Base-by-base conservation (phyloP, 2,888 invertebrate species). In the Limulus polyphemus region DNA sequence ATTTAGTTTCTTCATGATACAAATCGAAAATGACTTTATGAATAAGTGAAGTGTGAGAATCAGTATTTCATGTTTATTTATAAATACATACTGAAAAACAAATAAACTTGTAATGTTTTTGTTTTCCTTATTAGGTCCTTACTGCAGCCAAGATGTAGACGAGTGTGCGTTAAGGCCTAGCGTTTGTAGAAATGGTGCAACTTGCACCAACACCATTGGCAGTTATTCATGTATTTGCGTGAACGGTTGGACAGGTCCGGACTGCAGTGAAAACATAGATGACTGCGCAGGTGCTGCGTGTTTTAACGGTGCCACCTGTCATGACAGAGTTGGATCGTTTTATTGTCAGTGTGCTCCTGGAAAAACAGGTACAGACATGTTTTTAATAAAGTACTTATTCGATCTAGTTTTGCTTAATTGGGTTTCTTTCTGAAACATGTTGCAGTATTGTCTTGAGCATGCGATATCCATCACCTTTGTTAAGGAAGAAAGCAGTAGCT, bases 181-280 rank as follows among this genome's bases (percentile, higher is more conserved):
- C 60, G 86, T 92, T 11, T 93, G 93, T 74, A 90, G 91, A 77
- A 93, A 93, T 74, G 93, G 93, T 59, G 95, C 87, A 16, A 94
- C 94, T 0, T 97, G 97, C 76, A 89, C 88, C 58, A 95, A 97
- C 79, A 86, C 87, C 3, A 81, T 85, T 55, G 94, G 94, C 11
- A 88, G 91, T 10, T 95, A 87, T 79, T 88, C 89, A 13, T 98
- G 97, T 79, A 91, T 95, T 71, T 98, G 98, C 78, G 94, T 95
- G 59, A 95, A 94, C 75, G 98, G 97, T 54, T 98, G 95, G 93
- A 87, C 88, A 0, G 97, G 97, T 0, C 83, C 86, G 0, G 91
- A 93, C 76, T 97, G 97, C 76, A 88, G 88, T 56, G 84, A 87
- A 69, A 95, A 97, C 79, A 92, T 92, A 73, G 93, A 95, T 77